Conservation (phyloP, 2,797 vertebrate genomes). For the Eidolon dupreanum region DNA sequence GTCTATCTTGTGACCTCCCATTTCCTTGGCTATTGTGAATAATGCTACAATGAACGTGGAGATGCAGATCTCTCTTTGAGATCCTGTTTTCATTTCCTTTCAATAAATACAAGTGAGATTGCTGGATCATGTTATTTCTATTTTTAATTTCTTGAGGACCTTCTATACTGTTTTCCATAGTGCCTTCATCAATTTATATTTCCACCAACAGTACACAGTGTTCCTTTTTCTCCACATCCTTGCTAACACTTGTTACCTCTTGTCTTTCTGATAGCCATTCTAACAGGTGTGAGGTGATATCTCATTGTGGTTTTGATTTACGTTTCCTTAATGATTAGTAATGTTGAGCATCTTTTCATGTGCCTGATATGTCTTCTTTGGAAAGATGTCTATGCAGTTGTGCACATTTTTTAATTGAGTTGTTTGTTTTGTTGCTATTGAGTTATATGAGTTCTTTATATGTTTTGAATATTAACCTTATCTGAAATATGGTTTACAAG, state of each 20-base stretch:
- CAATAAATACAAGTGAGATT: background rate
- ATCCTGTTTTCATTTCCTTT: slow-evolving; percentile 4
- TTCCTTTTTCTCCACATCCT: background rate
- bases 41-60: background rate
- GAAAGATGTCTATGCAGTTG: background rate
- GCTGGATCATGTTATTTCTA: background rate
- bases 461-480: background rate
- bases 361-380: background rate
- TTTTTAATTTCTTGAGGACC: background rate
- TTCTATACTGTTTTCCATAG: background rate
- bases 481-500: background rate
- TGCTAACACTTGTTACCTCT: background rate
- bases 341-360: background rate
- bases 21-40: background rate
- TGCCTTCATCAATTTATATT: background rate
- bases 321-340: background rate
- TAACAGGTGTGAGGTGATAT: background rate
- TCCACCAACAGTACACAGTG: background rate
- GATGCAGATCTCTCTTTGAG: background rate
- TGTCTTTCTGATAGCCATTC: background rate
- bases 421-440: slow-evolving; percentile 1
- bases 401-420: background rate
- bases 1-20: background rate
- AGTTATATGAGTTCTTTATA: background rate
- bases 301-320: background rate